A percentile compares a stretch with the other conserved stretches of the same genome.
Evolutionary conservation across 2,888 invertebrate genomes (phyloP).

Genomic region (Cryptus viduatorius): DNA sequence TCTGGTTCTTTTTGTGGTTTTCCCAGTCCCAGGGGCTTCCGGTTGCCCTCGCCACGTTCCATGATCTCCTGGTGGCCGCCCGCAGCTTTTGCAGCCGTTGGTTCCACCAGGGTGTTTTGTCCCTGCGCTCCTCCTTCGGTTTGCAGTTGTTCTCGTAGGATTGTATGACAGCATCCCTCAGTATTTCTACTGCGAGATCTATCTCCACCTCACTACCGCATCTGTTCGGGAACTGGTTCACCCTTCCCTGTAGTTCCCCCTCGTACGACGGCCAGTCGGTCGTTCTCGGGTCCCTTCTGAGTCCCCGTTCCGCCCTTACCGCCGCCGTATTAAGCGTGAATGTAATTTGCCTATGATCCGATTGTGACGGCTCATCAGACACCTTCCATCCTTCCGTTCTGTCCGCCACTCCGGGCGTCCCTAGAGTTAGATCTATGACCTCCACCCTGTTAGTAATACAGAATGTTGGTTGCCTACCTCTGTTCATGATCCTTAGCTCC

Average conservation of each 20-base stretch:
- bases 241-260: slow-evolving; percentile 18
- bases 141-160: slow-evolving; percentile 56
- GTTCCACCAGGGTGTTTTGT: slow-evolving; percentile 55
- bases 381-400: too few species aligned
- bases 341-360: too few species aligned
- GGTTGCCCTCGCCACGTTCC: background rate
- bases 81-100: background rate
- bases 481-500: too few species aligned
- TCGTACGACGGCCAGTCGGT: too few species aligned
- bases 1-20: background rate
- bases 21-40: slow-evolving; percentile 37
- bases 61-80: background rate
- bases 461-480: too few species aligned
- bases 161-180: slow-evolving; percentile 17
- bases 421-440: too few species aligned
- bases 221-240: slow-evolving; percentile 10
- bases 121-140: background rate
- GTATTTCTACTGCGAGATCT: slow-evolving; percentile 30
- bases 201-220: slow-evolving; percentile 31
- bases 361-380: too few species aligned
- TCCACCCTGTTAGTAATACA: too few species aligned
- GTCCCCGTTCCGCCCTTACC: too few species aligned
- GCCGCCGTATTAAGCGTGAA: too few species aligned
- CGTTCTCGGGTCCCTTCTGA: too few species aligned
- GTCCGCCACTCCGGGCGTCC: too few species aligned